phyloP scores from a whole-genome alignment of 2,113 vertebrate genomes.

The Embiotoca jacksoni region DNA sequence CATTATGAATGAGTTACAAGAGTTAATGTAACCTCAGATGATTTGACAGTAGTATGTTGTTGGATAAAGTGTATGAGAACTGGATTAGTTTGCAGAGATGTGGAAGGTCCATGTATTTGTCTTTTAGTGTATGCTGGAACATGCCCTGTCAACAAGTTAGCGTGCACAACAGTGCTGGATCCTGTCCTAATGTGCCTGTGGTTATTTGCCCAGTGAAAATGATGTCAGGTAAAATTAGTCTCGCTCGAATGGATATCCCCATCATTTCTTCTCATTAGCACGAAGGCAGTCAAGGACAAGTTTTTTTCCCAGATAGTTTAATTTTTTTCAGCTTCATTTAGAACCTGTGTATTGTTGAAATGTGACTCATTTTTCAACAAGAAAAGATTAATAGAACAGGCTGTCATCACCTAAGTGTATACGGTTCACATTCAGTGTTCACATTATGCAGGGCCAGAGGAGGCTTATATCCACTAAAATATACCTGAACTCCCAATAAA shows the following conservation, averaged over 20 bases:
- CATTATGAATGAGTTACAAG: background rate
- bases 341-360: background rate
- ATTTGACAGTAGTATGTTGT: constrained; percentile 6
- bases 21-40: constrained; percentile 16
- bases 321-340: background rate
- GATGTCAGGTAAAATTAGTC: constrained; percentile 60
- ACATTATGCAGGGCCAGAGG: no score
- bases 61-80: constrained; percentile 7
- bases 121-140: constrained; percentile 43
- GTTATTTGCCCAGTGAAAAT: constrained; percentile 62
- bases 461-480: no score
- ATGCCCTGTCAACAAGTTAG: constrained; percentile 48
- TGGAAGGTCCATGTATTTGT: constrained; percentile 37
- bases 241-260: constrained; percentile 35
- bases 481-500: no score
- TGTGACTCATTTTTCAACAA: background rate
- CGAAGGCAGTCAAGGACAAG: background rate
- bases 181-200: constrained; percentile 28
- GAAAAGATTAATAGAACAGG: background rate
- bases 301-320: background rate
- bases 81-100: constrained; percentile 27
- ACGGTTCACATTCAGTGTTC: no score
- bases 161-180: constrained; percentile 43
- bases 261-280: constrained; percentile 42
- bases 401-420: no score